A percentile compares a stretch with the other conserved stretches of the same genome.
Evolutionary conservation across 2,797 vertebrate genomes (phyloP).

Genomic region (Lerista edwardsae): DNA sequence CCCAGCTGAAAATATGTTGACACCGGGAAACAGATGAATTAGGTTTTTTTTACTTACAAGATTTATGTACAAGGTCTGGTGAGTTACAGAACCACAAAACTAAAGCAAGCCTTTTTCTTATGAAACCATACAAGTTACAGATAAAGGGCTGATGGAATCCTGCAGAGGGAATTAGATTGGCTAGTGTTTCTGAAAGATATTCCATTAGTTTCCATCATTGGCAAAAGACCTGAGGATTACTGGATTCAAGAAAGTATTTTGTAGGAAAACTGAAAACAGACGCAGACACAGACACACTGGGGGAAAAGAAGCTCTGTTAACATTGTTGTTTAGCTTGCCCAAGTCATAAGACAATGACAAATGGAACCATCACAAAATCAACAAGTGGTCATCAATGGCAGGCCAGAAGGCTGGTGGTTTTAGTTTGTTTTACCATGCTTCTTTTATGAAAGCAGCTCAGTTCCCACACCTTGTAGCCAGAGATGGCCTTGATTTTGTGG

Average conservation of each 20-base stretch:
- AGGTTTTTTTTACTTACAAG: slow-evolving; percentile 33
- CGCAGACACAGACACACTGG: too few species aligned
- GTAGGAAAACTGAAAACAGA: not conserved
- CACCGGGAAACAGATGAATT: slow-evolving; percentile 51
- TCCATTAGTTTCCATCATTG: slow-evolving; percentile 54
- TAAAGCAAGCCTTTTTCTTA: slow-evolving; percentile 28
- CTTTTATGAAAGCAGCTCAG: not conserved
- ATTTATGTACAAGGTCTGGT: slow-evolving; percentile 6
- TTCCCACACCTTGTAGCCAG: not conserved
- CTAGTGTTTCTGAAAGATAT: slow-evolving; percentile 56
- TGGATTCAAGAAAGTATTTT: slow-evolving; percentile 2
- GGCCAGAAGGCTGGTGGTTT: slow-evolving; percentile 25
- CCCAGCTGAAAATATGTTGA: slow-evolving; percentile 48
- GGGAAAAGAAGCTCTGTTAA: slow-evolving; percentile 33
- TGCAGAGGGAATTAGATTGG: slow-evolving; percentile 44
- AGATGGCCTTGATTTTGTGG: too few species aligned
- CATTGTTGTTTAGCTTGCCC: slow-evolving; percentile 36
- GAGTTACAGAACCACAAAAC: slow-evolving; percentile 26
- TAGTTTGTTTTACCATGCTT: not conserved
- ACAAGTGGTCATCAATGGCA: slow-evolving; percentile 43
- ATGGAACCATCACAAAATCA: slow-evolving; percentile 16
- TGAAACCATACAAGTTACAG: slow-evolving; percentile 7
- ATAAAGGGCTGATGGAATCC: slow-evolving; percentile 2
- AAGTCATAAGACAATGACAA: slow-evolving; percentile 46
- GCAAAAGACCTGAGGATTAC: not conserved